phyloP scores from a whole-genome alignment of 2,113 vertebrate genomes.

The Gobius niger region DNA sequence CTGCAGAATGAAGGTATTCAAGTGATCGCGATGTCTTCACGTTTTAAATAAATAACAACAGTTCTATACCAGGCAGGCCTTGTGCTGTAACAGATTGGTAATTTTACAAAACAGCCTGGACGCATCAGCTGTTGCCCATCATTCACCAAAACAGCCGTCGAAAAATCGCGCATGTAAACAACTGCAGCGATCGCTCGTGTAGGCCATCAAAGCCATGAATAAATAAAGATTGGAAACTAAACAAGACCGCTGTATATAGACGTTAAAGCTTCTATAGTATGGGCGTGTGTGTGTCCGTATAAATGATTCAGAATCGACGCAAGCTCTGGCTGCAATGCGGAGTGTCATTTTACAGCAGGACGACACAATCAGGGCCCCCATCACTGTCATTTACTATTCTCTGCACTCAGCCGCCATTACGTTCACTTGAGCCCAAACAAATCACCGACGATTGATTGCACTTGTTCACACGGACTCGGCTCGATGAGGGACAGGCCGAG shows the following conservation, averaged over 20 bases:
- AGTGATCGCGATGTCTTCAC: no score
- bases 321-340: slow-evolving; percentile 33
- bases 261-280: no score
- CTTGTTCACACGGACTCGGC: slow-evolving; percentile 26
- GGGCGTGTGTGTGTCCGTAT: neutral
- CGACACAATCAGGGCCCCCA: slow-evolving; percentile 37
- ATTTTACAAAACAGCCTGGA: no score
- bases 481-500: neutral
- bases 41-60: no score
- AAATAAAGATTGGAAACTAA: neutral
- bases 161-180: no score
- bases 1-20: no score
- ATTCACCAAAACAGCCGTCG: no score
- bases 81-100: no score
- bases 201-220: neutral
- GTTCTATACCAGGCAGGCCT: no score
- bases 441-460: slow-evolving; percentile 51
- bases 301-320: slow-evolving; percentile 61
- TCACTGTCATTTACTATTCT: slow-evolving; percentile 38
- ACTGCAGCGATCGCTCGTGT: no score
- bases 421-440: slow-evolving; percentile 48
- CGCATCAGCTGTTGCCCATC: no score
- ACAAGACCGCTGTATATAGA: neutral
- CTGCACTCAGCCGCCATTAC: slow-evolving; percentile 34
- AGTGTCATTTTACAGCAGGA: slow-evolving; percentile 43